phyloP scores from a whole-genome alignment of 2,113 vertebrate genomes.

The Catharus fuscescens region DNA sequence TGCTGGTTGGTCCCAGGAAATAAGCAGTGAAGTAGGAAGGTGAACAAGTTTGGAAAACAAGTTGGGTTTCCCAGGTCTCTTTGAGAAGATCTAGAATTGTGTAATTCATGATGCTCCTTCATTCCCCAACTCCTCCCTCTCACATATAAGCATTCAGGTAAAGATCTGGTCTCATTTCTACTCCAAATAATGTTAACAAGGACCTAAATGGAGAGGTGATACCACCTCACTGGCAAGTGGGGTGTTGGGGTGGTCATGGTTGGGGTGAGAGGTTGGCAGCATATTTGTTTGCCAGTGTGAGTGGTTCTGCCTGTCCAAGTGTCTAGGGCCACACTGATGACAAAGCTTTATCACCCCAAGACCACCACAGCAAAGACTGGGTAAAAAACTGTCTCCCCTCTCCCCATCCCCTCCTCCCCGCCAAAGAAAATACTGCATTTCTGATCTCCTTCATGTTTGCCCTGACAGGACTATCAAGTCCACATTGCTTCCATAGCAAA shows the following conservation, averaged over 20 bases:
- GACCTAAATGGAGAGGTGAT: neutral
- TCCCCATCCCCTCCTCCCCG: accelerated
- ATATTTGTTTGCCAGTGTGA: accelerated
- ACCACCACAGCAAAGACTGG: neutral
- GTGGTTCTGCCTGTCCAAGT: neutral
- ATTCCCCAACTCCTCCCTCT: neutral
- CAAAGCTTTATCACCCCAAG: neutral
- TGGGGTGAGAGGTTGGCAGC: neutral
- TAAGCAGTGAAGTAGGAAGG: neutral
- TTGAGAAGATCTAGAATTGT: neutral
- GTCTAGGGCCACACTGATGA: neutral
- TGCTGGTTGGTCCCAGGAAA: neutral
- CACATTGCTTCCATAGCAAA: neutral
- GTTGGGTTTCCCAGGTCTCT: neutral
- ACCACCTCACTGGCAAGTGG: neutral
- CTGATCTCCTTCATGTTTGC: neutral
- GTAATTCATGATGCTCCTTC: neutral
- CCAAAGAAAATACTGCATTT: neutral
- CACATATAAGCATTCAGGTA: neutral
- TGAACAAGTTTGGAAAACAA: neutral
- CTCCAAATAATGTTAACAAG: neutral
- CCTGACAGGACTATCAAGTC: neutral
- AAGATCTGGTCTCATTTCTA: neutral
- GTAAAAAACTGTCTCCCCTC: neutral
- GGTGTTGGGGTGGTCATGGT: too few relatives aligned